phyloP scores from a whole-genome alignment of 37 sponge, comb jelly and placozoan genomes.

The Halisarca cf. caerulea region DNA sequence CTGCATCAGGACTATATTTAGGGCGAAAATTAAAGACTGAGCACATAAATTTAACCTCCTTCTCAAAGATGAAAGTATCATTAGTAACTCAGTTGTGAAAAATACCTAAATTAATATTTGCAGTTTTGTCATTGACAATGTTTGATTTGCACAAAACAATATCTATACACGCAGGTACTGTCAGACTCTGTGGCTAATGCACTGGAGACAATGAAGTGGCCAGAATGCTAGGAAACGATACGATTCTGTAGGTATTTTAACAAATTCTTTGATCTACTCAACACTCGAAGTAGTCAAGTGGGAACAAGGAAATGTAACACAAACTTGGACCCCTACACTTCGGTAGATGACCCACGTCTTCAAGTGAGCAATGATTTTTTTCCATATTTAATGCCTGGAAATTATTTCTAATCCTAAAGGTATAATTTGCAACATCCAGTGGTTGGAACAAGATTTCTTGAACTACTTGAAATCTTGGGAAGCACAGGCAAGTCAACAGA shows the following conservation, averaged over 20 bases:
- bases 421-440: too few relatives aligned
- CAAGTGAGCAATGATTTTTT: too few relatives aligned
- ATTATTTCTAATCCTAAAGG: too few relatives aligned
- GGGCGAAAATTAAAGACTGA: not conserved
- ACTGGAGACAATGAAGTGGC: not conserved
- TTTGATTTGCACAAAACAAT: too few relatives aligned
- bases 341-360: not conserved
- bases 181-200: not conserved
- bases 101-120: not conserved
- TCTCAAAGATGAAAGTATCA: not conserved
- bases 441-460: conserved; percentile 42
- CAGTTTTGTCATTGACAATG: not conserved
- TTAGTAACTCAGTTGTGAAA: not conserved
- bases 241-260: not conserved
- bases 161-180: too few relatives aligned
- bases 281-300: not conserved
- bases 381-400: too few relatives aligned
- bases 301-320: not conserved
- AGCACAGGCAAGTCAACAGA: not conserved
- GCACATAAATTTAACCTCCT: not conserved
- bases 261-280: not conserved
- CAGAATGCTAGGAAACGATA: not conserved
- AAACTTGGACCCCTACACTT: not conserved
- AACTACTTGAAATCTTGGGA: conserved; percentile 47
- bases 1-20: not conserved